phyloP scores from a whole-genome alignment of 2,113 vertebrate genomes.

The Gymnogyps californianus region DNA sequence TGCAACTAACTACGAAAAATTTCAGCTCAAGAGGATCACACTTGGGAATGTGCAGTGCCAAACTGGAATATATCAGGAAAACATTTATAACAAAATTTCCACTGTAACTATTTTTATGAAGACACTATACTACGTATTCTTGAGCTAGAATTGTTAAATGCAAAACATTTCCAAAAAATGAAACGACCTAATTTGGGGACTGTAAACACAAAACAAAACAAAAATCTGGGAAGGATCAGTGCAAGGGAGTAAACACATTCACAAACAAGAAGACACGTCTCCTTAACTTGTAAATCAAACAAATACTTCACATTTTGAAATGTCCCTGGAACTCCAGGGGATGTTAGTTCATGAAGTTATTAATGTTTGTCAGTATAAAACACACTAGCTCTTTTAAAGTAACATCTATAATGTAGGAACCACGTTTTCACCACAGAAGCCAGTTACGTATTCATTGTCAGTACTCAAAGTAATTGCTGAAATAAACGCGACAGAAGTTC shows the following conservation, averaged over 20 bases:
- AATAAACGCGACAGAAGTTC: slow-evolving; percentile 43
- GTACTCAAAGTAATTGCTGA: slow-evolving; percentile 20
- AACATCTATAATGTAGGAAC: slow-evolving; percentile 14
- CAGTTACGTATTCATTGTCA: slow-evolving; percentile 27
- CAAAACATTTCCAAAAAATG: background rate
- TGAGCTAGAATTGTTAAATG: background rate
- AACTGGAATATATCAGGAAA: background rate
- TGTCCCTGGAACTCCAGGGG: background rate
- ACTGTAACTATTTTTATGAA: background rate
- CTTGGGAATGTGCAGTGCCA: background rate
- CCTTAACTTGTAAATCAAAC: background rate
- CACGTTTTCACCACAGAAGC: slow-evolving; percentile 41
- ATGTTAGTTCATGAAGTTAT: slow-evolving; percentile 20
- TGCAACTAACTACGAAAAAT: background rate
- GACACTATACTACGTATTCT: background rate
- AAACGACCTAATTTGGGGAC: background rate
- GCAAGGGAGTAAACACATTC: background rate
- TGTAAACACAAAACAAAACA: background rate
- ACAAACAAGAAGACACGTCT: background rate
- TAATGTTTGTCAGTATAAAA: background rate
- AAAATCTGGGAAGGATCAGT: background rate
- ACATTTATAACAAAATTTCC: background rate
- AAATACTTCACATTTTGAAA: background rate
- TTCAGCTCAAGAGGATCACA: background rate
- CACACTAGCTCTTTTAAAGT: slow-evolving; percentile 23